Conservation (phyloP, 2,888 invertebrate genomes). For the Cinara cedri region DNA sequence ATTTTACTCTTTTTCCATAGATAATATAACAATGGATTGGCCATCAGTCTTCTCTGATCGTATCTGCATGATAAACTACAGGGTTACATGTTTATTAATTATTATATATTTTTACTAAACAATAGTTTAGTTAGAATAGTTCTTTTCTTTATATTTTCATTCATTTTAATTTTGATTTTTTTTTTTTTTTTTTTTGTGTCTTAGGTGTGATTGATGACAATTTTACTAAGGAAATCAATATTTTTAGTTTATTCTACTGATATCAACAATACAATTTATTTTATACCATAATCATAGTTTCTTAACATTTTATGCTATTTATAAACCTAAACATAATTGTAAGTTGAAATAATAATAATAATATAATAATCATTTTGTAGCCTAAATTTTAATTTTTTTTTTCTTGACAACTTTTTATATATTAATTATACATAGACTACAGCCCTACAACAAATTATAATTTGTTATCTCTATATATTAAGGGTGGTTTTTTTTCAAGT, state of each 20-base stretch:
- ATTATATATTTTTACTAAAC: too few relatives aligned
- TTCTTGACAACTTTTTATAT: background rate
- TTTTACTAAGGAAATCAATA: background rate
- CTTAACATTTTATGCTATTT: constrained; percentile 25
- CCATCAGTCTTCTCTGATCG: too few relatives aligned
- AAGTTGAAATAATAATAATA: background rate
- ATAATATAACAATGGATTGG: too few relatives aligned
- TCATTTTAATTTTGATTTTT: background rate
- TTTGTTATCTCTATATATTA: background rate
- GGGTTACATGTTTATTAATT: too few relatives aligned
- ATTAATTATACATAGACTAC: background rate
- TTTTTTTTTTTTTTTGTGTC: too few relatives aligned
- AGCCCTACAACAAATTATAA: background rate
- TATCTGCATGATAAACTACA: too few relatives aligned
- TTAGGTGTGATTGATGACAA: constrained; percentile 24
- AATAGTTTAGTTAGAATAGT: too few relatives aligned
- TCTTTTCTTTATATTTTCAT: too few relatives aligned
- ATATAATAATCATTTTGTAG: constrained; percentile 38
- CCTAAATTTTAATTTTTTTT: constrained; percentile 14
- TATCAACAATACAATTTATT: constrained; percentile 8
- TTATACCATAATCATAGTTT: constrained; percentile 2
- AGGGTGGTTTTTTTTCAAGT: too few relatives aligned
- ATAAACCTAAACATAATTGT: constrained; percentile 27
- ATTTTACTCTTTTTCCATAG: too few relatives aligned
- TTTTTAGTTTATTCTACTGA: background rate